Base-by-base conservation (phyloP, 2,113 vertebrate species). In the Gavialis gangeticus region DNA sequence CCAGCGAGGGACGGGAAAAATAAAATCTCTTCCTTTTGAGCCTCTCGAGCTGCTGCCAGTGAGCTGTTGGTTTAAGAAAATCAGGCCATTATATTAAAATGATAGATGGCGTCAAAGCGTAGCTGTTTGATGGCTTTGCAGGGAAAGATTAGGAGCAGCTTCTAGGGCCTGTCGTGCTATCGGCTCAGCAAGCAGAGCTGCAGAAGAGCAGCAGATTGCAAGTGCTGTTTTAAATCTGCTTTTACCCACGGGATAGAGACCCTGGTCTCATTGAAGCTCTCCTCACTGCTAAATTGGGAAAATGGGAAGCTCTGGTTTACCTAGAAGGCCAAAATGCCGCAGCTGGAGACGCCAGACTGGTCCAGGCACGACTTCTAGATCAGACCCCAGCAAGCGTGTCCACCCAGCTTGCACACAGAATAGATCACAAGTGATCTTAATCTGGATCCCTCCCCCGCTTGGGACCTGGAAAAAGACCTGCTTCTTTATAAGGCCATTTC, bases 1-100 rank as follows among this genome's bases (percentile, higher is more conserved):
- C 89, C 94, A 88, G 63, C 28, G 0, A 85, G 92, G 90, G 69
- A 56, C 79, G 88, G 93, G 80, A 90, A 54, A 88, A 95, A 94
- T 69, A 69, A 92, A 90, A 79, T 55, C 1, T 0, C 64, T 95
- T 92, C 93, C 91, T 88, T 75, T 0, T 0, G 89, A 96, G 81
- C 63, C 12, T 58, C 88, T 81, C 59, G 79, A 1, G 1, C 59
- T 83, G 89, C 30, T 84, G 88, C 46, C 66, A 87, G 75, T 21
- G 22, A 69, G 85, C 87, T 76, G 77, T 79, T 60, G 82, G 25
- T 28, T 30, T 60, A 24, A 67, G 75, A 69, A 59, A 75, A 79
- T 2, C 0, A 66, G 19, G 57, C 30, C 19, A 2, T 16, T 0
- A 1, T 0, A 2, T 13, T 46, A 10, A 11, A 34, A 64, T 1